Base-by-base conservation (phyloP, 2,113 vertebrate species). In the Brachypodius melanocephalos region DNA sequence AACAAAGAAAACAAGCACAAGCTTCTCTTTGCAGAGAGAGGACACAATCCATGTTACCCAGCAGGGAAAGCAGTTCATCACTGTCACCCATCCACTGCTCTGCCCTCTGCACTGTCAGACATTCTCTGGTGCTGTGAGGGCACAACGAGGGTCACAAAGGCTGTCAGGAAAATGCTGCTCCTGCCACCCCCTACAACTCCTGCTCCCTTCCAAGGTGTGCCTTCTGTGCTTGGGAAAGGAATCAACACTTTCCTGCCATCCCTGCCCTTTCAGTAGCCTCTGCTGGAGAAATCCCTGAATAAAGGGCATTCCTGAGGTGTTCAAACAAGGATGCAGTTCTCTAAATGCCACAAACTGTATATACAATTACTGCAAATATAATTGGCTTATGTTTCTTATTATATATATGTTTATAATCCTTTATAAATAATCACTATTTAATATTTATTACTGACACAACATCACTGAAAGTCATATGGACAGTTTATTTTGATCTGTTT, bases 211-310 rank as follows among this genome's bases (percentile, higher is more conserved):
- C 75, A 52, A 8, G 2, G 19, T 25, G 59, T 42, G 67, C 8
- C 2, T 26, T 22, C 17, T 0, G 0, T 52, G 76, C 80, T 20
- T 31, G 68, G 87, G 77, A 88, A 45, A 71, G 65, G 66, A 89
- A 80, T 11, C 54, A 66, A 3, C 0, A 0, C 13, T 85, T 43
- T 5, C 11, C 43, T 68, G 75, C 2, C 2, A 69, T 26, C 63
- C 36, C 38, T 69, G 36, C 36, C 73, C 49, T 5, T 65, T 40
- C 85, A 76, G 71, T 9, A 68, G 48, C 48, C 54, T 58, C 63
- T 73, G 45, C 88, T 88, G 74, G 55, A 90, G 76, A 86, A 76
- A 91, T 55, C 11, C 25, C 73, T 49, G 46, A 68, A 8, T 46
- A 85, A 86, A 62, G 36, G 43, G 34, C 17, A 43, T 31, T 49